phyloP scores from a whole-genome alignment of 2,888 invertebrate genomes.

The Cerastis leucographa region DNA sequence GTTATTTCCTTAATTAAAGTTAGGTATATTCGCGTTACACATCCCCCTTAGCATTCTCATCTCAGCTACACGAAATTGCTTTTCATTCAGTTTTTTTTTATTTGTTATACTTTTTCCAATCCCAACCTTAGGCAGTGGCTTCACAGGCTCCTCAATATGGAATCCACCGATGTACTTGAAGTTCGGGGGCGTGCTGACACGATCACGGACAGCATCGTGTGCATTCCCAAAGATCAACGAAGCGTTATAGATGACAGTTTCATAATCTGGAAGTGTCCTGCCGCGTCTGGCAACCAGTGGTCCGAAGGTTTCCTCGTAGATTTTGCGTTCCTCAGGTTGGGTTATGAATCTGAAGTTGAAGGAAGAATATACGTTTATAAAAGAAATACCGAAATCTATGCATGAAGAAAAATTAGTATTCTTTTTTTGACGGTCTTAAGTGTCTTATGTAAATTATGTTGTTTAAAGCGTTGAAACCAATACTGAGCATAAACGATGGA shows the following conservation, averaged over 20 bases:
- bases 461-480: background rate
- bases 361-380: background rate
- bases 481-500: too few species aligned
- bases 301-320: slow-evolving; percentile 68
- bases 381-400: background rate
- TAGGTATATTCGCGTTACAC: too few species aligned
- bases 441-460: background rate
- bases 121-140: slow-evolving; percentile 77
- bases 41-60: too few species aligned
- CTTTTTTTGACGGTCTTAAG: background rate
- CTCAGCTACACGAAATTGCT: too few species aligned
- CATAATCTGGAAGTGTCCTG: slow-evolving; percentile 67
- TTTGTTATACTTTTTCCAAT: background rate
- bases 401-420: background rate
- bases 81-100: too few species aligned
- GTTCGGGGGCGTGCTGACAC: slow-evolving; percentile 74
- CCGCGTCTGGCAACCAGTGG: slow-evolving; percentile 70
- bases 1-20: background rate
- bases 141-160: slow-evolving; percentile 74
- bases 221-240: slow-evolving; percentile 79
- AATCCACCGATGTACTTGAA: slow-evolving; percentile 78
- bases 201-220: slow-evolving; percentile 71
- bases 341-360: slow-evolving; percentile 53
- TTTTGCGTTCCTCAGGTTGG: slow-evolving; percentile 49
- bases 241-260: slow-evolving; percentile 73